Base-by-base conservation (phyloP, 2,888 invertebrate species). In the Apodemia hepburni region DNA sequence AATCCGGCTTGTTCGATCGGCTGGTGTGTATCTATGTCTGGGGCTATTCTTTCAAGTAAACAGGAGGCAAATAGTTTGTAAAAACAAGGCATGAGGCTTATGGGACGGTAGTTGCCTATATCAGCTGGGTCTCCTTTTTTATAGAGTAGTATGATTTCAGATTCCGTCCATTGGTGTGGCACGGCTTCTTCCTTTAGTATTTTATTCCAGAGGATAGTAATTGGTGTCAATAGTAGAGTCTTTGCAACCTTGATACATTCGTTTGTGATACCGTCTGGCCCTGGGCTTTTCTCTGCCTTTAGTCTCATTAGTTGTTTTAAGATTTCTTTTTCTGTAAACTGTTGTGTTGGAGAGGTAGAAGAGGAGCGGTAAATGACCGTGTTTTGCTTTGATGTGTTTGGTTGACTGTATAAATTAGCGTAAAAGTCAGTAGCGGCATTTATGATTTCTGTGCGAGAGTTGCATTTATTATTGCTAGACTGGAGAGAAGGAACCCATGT, bases 261-360 rank as follows among this genome's bases (percentile, higher is more conserved):
- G 38, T 70, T 71, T 17, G 67, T 61, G 8, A 72, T 71, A 11
- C 64, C n/a, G n/a, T n/a, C n/a, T n/a, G n/a, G n/a, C n/a, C n/a
- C n/a, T n/a, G n/a, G n/a, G n/a, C n/a, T n/a, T n/a, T n/a, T n/a
- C n/a, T n/a, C n/a, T n/a, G n/a, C n/a, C n/a, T n/a, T n/a, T n/a
- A n/a, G n/a, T n/a, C n/a, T n/a, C n/a, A n/a, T n/a, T n/a, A n/a
- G n/a, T n/a, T n/a, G n/a, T n/a, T n/a, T n/a, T n/a, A n/a, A 15
- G 5, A 69, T 66, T 65, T 67, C 67, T 9, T 11, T 7, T 18
- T 66, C 66, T 54, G 64, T 42, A 38, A 70, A 68, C 57, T 65
- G 29, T 22, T 33, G 49, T 49, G 27, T 58, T 62, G 65, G 45
- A 27, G 51, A 49, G 11, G 59, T 59, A 58, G 49, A 45, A 15